A percentile compares a stretch with the other conserved stretches of the same genome.
Evolutionary conservation across 1,140 invertebrate genomes (phyloP).

Genomic region (Gonioctena quinquepunctata): DNA sequence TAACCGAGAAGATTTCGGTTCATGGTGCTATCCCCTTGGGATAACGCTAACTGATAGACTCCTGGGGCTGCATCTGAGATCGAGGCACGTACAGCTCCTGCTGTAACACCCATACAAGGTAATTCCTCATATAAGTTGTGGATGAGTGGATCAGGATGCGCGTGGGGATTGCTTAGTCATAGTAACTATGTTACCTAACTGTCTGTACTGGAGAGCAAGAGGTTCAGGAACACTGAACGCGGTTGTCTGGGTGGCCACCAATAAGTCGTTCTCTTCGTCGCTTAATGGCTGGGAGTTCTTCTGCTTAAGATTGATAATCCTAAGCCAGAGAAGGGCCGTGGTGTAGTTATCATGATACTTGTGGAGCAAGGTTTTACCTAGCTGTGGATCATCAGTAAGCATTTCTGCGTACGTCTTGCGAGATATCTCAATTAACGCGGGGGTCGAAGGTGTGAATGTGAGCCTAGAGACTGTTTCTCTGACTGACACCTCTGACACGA

Average conservation of each 20-base stretch:
- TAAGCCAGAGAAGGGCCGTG: neutral
- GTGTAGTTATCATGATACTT: no score
- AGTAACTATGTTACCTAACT: constrained; percentile 1
- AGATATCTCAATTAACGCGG: neutral
- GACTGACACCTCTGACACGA: neutral
- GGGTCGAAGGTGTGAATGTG: neutral
- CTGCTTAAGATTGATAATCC: neutral
- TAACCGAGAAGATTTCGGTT: neutral
- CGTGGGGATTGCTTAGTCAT: no score
- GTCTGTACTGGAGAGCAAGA: neutral
- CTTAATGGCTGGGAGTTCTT: neutral
- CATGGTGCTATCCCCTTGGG: neutral
- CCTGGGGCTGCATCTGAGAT: neutral
- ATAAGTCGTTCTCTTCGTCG: neutral
- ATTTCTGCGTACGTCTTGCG: neutral
- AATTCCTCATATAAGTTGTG: constrained; percentile 23
- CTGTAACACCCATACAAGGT: constrained; percentile 16
- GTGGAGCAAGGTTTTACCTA: neutral
- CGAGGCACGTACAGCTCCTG: neutral
- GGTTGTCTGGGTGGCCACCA: neutral
- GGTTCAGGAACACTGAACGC: neutral
- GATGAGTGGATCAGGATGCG: neutral
- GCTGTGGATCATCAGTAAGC: neutral
- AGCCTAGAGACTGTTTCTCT: neutral
- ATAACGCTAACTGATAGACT: neutral